Percentiles rank a stretch among this genome's conserved stretches.
phyloP scores from a whole-genome alignment of 1,140 invertebrate genomes.

The Sinella curviseta region DNA sequence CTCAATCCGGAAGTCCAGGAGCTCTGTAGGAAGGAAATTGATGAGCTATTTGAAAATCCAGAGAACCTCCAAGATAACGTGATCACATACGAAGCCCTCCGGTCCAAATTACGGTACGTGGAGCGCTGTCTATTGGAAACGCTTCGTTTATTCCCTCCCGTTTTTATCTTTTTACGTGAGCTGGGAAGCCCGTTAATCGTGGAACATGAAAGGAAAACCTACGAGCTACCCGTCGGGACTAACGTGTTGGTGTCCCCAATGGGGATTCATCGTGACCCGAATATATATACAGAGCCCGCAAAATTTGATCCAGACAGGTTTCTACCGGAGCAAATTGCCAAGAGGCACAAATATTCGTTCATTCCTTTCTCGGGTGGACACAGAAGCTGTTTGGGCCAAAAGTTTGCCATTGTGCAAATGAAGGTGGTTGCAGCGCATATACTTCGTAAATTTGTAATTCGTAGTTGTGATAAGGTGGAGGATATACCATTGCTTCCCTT shows the following conservation, averaged over 20 bases:
- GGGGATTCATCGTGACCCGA: conserved; percentile 66
- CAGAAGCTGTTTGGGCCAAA: conserved; percentile 76
- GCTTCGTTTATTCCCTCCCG: neutral
- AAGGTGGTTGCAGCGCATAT: conserved; percentile 58
- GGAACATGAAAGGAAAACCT: neutral
- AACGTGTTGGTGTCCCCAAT: conserved; percentile 58
- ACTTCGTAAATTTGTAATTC: conserved; percentile 53
- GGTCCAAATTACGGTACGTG: neutral
- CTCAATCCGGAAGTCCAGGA: neutral
- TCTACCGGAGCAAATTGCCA: conserved; percentile 58
- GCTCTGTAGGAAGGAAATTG: conserved; percentile 21
- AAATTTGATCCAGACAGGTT: conserved; percentile 77
- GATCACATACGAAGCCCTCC: neutral
- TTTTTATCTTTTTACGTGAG: neutral
- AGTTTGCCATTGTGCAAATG: conserved; percentile 61
- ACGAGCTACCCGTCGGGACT: conserved; percentile 54
- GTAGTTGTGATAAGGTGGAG: neutral
- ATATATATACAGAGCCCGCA: conserved; percentile 71
- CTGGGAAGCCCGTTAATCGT: neutral
- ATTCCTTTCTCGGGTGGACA: conserved; percentile 84
- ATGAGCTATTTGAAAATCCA: conserved; percentile 57
- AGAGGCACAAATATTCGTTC: conserved; percentile 63
- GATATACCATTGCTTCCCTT: neutral
- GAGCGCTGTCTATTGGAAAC: neutral
- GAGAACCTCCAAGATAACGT: neutral